Evolutionary conservation across 2,797 vertebrate species (phyloP).

Genomic region (Hafferia zeledoni): DNA sequence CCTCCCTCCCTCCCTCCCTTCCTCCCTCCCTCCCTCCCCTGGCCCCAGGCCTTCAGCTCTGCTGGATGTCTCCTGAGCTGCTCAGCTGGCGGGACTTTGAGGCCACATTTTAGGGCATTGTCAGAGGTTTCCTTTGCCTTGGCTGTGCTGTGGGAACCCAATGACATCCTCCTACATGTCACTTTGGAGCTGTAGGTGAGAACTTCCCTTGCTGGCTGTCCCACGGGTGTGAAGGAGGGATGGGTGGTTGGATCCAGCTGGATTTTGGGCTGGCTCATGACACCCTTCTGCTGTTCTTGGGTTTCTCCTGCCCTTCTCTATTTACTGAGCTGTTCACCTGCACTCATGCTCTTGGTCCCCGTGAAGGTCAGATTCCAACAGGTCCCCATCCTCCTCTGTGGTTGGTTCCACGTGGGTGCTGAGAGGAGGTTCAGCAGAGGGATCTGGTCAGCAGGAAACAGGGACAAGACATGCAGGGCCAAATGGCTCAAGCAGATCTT

Average conservation of each 20-base stretch:
- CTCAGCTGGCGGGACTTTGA: not conserved
- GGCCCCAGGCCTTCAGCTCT: not conserved
- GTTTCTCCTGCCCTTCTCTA: not conserved
- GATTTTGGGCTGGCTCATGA: not conserved
- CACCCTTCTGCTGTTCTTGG: not conserved
- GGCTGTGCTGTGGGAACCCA: rapidly evolving
- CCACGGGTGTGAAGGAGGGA: rapidly evolving
- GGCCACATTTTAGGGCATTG: rapidly evolving
- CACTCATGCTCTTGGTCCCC: rapidly evolving
- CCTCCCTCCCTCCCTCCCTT: not conserved
- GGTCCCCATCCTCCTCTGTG: rapidly evolving
- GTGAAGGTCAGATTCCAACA: no score
- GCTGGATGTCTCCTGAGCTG: not conserved
- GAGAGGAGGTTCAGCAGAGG: not conserved
- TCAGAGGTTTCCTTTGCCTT: not conserved
- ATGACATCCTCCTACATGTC: rapidly evolving
- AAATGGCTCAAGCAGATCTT: rapidly evolving
- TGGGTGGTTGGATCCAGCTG: not conserved
- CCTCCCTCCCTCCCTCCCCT: not conserved
- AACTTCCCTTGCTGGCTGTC: not conserved
- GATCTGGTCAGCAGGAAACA: not conserved
- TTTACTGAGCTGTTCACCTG: not conserved
- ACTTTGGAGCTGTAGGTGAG: rapidly evolving
- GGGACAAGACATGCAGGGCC: rapidly evolving
- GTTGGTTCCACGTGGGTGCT: rapidly evolving